These are phyloP conservation scores for Maconellicoccus hirsutus DNA, from an alignment of 1,140 invertebrate genomes.

Conservation along the genomic window DNA sequence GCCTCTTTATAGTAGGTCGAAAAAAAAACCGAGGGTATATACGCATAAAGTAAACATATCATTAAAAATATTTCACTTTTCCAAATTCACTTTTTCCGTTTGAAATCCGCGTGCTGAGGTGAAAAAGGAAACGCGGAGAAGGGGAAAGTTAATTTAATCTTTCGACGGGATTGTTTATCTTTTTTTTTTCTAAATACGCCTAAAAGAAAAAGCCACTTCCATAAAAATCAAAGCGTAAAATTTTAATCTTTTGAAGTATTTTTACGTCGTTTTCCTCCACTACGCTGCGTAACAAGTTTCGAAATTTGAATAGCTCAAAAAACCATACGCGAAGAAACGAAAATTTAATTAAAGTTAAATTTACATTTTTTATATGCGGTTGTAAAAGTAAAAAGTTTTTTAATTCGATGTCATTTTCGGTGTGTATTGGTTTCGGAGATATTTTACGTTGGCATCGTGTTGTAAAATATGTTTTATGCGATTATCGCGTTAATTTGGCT, in stretches of 20 bases:
- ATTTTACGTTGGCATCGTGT: too few relatives aligned
- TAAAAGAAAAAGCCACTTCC: background rate
- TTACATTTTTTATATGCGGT: background rate
- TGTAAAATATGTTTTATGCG: too few relatives aligned
- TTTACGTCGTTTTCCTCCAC: background rate
- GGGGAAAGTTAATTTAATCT: slow-evolving; percentile 4
- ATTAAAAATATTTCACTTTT: background rate
- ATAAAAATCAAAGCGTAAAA: slow-evolving; percentile 9
- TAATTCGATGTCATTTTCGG: background rate
- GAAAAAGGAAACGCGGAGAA: background rate
- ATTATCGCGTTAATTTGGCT: too few relatives aligned
- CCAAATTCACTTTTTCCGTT: slow-evolving; percentile 2
- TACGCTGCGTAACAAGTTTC: background rate
- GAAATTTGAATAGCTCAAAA: too few relatives aligned
- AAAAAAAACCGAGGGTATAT: background rate
- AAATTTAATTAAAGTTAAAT: background rate
- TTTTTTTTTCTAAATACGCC: slow-evolving; percentile 3
- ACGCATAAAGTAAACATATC: background rate
- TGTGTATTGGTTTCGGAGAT: too few relatives aligned
- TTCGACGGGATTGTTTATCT: background rate
- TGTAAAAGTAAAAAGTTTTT: background rate
- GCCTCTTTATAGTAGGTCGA: too few relatives aligned
- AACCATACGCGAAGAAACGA: background rate
- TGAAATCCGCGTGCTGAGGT: background rate
- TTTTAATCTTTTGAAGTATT: slow-evolving; percentile 10